Conservation (phyloP, 2,113 vertebrate species). For the Phyllostomus discolor region DNA sequence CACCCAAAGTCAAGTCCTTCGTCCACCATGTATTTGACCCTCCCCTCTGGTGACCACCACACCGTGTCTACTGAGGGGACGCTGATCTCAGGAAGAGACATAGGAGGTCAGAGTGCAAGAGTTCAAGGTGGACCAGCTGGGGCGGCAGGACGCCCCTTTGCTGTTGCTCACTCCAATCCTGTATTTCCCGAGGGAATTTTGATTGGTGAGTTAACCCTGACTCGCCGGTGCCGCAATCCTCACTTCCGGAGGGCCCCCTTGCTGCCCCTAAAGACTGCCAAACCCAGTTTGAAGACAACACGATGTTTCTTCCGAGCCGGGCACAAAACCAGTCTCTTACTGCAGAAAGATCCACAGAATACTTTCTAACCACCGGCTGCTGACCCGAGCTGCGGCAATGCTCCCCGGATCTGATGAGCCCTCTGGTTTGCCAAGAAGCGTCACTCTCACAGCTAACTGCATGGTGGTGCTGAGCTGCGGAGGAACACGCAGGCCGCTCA, state of each 20-base stretch:
- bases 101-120: neutral
- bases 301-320: neutral
- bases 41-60: neutral
- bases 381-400: too few relatives aligned
- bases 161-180: neutral
- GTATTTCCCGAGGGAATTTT: neutral
- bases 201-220: neutral
- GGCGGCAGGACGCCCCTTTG: rapidly evolving
- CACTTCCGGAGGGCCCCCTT: neutral
- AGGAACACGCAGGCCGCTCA: rapidly evolving
- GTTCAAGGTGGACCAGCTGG: rapidly evolving
- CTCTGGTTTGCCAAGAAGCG: too few relatives aligned
- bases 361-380: neutral
- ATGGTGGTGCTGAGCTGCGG: rapidly evolving
- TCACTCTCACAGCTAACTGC: rapidly evolving
- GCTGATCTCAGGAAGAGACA: neutral
- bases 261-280: neutral
- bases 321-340: neutral
- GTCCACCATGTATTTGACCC: rapidly evolving
- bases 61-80: neutral
- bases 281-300: neutral
- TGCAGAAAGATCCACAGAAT: neutral
- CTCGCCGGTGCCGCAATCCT: neutral
- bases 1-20: neutral
- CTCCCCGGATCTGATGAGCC: too few relatives aligned